These are phyloP conservation scores for Sebastes hubbsi DNA, from an alignment of 2,797 vertebrate species.

Conservation along the genomic window DNA sequence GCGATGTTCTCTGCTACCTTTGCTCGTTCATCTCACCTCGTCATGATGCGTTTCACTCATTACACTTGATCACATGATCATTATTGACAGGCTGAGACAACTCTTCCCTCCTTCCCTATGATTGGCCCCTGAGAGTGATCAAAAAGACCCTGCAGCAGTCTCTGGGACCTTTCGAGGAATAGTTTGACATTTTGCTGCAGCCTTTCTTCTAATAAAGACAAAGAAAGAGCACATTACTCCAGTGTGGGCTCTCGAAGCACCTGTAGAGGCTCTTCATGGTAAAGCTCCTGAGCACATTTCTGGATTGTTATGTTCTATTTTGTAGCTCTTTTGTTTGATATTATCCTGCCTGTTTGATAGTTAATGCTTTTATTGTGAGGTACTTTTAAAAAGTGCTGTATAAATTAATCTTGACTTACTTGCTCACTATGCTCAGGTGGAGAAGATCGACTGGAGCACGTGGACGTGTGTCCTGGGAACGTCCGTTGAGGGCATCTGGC, in stretches of 20 bases:
- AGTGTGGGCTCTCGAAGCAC: neutral
- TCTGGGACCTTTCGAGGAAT: neutral
- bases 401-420: neutral
- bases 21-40: neutral
- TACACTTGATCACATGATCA: neutral
- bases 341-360: neutral
- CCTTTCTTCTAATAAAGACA: neutral
- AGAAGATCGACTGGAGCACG: constrained; percentile 95
- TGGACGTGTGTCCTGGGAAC: constrained; percentile 96
- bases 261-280: neutral
- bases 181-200: neutral
- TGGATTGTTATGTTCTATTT: neutral
- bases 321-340: neutral
- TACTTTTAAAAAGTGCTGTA: neutral
- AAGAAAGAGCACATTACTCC: neutral
- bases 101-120: neutral
- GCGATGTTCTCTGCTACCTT: neutral
- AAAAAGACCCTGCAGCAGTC: neutral
- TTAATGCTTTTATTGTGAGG: neutral
- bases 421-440: constrained; percentile 82
- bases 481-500: constrained; percentile 95
- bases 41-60: neutral
- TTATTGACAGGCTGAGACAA: neutral
- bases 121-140: neutral
- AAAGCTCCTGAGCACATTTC: neutral